Conservation (phyloP, 1,140 invertebrate genomes). For the Rhyacophila brunnea region DNA sequence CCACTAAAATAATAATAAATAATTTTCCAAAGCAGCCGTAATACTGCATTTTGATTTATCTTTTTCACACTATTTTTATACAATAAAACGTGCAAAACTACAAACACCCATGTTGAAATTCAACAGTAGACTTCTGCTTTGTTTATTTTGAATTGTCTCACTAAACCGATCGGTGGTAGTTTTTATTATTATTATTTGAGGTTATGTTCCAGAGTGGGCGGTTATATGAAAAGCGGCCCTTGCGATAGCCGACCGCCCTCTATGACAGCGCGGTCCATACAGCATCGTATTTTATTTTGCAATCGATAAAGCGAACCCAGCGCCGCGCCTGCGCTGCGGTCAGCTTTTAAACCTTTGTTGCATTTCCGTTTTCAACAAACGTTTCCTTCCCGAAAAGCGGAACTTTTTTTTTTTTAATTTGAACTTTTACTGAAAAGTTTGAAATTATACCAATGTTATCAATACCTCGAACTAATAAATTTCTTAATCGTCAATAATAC, state of each 20-base stretch:
- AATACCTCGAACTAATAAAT: too few species aligned
- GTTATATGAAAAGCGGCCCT: not conserved
- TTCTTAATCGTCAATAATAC: too few species aligned
- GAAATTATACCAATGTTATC: too few species aligned
- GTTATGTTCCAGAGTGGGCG: conserved; percentile 16
- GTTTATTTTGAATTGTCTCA: not conserved
- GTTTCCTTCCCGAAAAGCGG: too few species aligned
- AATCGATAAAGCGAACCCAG: conserved; percentile 21
- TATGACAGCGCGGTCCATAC: conserved; percentile 11
- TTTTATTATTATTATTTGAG: conserved; percentile 1
- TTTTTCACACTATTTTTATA: not conserved
- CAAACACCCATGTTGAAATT: not conserved
- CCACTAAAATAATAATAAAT: conserved; percentile 14
- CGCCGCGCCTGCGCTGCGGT: conserved; percentile 16
- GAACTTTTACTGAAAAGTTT: too few species aligned
- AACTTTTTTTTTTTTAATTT: too few species aligned
- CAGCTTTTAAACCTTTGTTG: not conserved
- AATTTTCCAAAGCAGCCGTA: conserved; percentile 15
- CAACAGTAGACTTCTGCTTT: not conserved
- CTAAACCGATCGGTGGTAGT: too few species aligned
- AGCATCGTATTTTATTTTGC: conserved; percentile 17
- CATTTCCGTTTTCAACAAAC: too few species aligned
- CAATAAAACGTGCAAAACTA: not conserved
- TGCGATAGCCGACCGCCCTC: conserved; percentile 1
- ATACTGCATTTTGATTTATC: conserved; percentile 7